Base-by-base conservation (phyloP, 2,113 vertebrate species). In the Sturnira hondurensis region DNA sequence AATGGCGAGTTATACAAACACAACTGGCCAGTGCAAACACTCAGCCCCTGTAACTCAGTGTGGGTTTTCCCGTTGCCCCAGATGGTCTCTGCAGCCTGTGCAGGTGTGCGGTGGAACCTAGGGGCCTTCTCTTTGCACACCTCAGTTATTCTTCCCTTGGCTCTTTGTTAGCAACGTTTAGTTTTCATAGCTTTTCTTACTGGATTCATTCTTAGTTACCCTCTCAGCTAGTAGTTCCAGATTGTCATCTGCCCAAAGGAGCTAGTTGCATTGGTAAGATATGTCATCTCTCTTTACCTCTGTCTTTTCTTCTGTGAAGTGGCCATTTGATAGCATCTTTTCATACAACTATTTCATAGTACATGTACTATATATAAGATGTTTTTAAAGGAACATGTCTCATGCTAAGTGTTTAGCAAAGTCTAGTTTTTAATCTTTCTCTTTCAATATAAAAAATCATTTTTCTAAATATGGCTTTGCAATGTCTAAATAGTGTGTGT, bases 151-250 rank as follows among this genome's bases (percentile, higher is more conserved):
- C 41, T 81, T 76, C 14, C 17, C 8, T 89, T 58, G n/a, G 68
- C 15, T 33, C 33, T 88, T 83, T 61, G 77, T 67, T 84, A 78
- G 84, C 22, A 33, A 28, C 10, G 31, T 87, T 93, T 56, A 85
- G 22, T 92, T 82, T 41, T 71, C 58, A 63, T 38, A 47, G 45
- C n/a, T 77, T n/a, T 94, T 74, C 47, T 78, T 78, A 56, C n/a
- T 38, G 36, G 12, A 31, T 4, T 93, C 26, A n/a, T 12, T 80
- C 82, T n/a, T 74, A 10, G 43, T 68, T 85, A 56, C 67, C 38
- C 4, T 36, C 7, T 85, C 77, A n/a, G 41, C 22, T 81, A 22
- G 1, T 71, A 31, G 8, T 56, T 68, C n/a, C 5, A 8, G 4
- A 86, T 67, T 20, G 61, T 61, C 33, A 61, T 11, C 5, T 96